phyloP scores from a whole-genome alignment of 2,888 invertebrate species.

The Tenthredo scrophulariae region DNA sequence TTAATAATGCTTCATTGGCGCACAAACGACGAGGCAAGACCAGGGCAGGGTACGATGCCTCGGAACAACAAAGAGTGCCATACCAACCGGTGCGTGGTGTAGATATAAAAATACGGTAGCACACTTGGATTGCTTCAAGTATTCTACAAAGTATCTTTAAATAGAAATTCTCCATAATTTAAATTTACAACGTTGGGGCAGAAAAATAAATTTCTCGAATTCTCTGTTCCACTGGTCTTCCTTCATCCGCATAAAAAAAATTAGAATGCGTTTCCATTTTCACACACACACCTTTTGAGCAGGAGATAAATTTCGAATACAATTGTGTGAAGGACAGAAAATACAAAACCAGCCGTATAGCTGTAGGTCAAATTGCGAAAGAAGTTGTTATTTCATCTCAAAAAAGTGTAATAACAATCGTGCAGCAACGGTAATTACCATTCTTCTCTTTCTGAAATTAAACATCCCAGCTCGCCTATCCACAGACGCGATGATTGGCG shows the following conservation, averaged over 20 bases:
- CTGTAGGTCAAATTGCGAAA: not conserved
- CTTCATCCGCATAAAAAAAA: not conserved
- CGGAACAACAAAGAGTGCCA: conserved; percentile 39
- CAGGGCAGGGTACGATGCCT: conserved; percentile 17
- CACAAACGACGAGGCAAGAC: conserved; percentile 30
- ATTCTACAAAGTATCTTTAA: not conserved
- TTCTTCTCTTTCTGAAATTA: not conserved
- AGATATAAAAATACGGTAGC: conserved; percentile 5
- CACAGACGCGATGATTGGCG: not conserved
- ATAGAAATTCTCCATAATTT: not conserved
- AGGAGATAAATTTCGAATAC: too few relatives aligned
- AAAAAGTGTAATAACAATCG: not conserved
- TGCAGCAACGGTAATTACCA: not conserved
- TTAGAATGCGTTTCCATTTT: not conserved
- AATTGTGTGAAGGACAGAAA: not conserved
- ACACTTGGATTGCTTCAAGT: not conserved
- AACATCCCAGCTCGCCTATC: not conserved
- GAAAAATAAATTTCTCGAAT: not conserved
- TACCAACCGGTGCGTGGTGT: conserved; percentile 15
- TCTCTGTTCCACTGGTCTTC: not conserved
- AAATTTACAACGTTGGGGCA: not conserved
- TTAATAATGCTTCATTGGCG: conserved; percentile 50
- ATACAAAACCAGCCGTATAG: not conserved
- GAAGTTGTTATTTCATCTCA: not conserved
- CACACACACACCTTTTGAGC: not conserved